Evolutionary conservation across 2,113 vertebrate genomes (phyloP).

Genomic region (Bubo bubo): DNA sequence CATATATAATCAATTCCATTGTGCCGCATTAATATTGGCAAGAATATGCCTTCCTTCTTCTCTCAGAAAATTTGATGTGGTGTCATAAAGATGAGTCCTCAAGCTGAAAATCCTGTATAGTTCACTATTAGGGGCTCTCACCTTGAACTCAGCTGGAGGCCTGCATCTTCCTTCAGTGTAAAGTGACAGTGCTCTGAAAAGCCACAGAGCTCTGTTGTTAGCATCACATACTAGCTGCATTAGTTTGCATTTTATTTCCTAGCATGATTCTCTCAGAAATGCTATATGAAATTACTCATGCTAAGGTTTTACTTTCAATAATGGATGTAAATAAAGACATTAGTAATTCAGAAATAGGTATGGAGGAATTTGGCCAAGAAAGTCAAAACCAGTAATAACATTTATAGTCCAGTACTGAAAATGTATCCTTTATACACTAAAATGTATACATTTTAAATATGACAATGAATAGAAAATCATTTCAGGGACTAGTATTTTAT

Average conservation of each 20-base stretch:
- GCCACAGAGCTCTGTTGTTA: not conserved
- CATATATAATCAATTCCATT: not conserved
- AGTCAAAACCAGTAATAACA: not conserved
- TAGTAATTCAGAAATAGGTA: not conserved
- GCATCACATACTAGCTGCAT: not conserved
- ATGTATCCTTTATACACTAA: not conserved
- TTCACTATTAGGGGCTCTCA: not conserved
- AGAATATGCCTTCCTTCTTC: not conserved
- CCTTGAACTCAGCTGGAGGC: not conserved
- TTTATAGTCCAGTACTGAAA: not conserved
- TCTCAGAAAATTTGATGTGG: not conserved
- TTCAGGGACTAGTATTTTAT: not conserved
- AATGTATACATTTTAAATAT: not conserved
- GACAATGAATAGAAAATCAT: not conserved
- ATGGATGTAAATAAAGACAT: not conserved
- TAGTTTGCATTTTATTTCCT: not conserved
- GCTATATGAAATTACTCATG: not conserved
- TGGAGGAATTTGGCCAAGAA: not conserved
- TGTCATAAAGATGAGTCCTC: not conserved
- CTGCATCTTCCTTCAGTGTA: not conserved
- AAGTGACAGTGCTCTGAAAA: not conserved
- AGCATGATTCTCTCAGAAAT: not conserved
- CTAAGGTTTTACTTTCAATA: not conserved
- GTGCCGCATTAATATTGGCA: not conserved
- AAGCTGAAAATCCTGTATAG: not conserved